A percentile compares a stretch with the other conserved stretches of the same genome.
phyloP scores from a whole-genome alignment of 2,797 vertebrate genomes.

The Falco naumanni region DNA sequence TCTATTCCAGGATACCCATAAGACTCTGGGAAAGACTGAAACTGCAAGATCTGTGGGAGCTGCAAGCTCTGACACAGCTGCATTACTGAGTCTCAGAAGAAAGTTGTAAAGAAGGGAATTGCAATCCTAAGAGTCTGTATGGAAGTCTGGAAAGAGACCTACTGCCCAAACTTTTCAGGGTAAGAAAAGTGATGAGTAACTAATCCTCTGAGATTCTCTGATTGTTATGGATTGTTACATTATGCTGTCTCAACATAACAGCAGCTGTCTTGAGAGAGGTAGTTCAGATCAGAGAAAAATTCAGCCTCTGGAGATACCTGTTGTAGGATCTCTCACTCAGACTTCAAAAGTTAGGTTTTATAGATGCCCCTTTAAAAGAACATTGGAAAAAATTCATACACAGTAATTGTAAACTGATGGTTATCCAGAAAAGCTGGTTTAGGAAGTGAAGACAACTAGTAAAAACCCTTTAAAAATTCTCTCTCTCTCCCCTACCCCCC shows the following conservation, averaged over 20 bases:
- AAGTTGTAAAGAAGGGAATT: background rate
- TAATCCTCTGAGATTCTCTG: background rate
- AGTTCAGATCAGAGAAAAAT: background rate
- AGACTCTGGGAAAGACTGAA: background rate
- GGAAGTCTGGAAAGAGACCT: background rate
- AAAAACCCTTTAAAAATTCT: background rate
- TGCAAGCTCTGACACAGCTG: background rate
- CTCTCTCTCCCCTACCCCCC: too few relatives aligned
- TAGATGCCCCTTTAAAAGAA: background rate
- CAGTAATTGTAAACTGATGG: background rate
- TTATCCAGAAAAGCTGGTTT: background rate
- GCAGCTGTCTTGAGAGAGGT: background rate
- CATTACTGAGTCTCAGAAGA: background rate
- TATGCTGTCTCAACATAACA: background rate
- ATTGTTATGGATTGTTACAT: background rate
- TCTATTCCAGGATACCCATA: background rate
- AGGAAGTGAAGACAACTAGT: background rate
- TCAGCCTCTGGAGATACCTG: background rate
- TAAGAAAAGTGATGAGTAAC: background rate
- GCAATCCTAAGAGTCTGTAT: background rate
- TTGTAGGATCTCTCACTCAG: background rate
- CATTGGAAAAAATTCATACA: background rate
- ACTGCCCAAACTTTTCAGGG: background rate
- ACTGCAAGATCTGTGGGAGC: background rate
- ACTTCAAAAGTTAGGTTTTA: background rate